These are phyloP conservation scores for Xenotilapia caudafasciata DNA, from an alignment of 2,113 vertebrate genomes.

Conservation along the genomic window DNA sequence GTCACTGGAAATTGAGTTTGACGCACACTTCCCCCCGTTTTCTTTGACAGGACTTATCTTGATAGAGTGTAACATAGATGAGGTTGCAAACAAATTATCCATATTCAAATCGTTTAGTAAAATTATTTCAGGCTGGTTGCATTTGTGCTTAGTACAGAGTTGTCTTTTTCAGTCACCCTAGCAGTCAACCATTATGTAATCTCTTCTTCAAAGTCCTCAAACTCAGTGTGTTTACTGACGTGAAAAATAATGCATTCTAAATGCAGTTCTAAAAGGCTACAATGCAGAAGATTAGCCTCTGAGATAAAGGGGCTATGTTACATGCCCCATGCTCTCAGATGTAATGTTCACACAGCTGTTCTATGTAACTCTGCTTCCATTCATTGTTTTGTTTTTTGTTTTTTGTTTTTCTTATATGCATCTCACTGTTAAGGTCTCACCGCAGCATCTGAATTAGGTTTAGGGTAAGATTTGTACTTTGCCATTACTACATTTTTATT, in stretches of 20 bases:
- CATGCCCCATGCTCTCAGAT: neutral
- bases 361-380: neutral
- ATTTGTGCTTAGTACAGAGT: neutral
- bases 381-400: neutral
- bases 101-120: neutral
- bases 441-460: neutral
- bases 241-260: neutral
- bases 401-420: neutral
- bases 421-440: neutral
- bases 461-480: neutral
- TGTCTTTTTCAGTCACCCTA: neutral
- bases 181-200: neutral
- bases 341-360: neutral
- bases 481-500: neutral
- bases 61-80: neutral
- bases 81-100: neutral
- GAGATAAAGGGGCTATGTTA: neutral
- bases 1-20: neutral
- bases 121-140: neutral
- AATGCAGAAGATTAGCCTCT: neutral
- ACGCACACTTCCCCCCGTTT: neutral
- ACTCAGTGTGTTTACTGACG: neutral
- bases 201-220: neutral
- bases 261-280: neutral
- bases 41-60: neutral